These are phyloP conservation scores for Epinephelus moara DNA, from an alignment of 2,113 vertebrate species.

Conservation along the genomic window DNA sequence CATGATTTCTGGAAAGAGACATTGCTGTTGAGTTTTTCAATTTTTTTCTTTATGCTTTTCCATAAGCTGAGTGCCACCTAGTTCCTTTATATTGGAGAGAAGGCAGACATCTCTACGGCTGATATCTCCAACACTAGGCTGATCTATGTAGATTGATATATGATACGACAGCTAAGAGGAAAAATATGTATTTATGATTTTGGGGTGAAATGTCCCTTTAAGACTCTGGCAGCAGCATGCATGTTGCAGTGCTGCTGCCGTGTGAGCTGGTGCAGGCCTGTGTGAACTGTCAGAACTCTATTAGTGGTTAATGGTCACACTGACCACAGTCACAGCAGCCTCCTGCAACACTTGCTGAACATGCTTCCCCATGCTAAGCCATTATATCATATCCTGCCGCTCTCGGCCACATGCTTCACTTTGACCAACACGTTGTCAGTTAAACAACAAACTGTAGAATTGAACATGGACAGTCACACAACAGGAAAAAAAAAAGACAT, in stretches of 20 bases:
- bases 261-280: background rate
- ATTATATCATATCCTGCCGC: conserved; percentile 44
- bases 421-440: background rate
- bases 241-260: conserved; percentile 1
- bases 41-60: too few species aligned
- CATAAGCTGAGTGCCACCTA: too few species aligned
- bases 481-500: background rate
- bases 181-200: background rate
- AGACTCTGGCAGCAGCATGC: background rate
- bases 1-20: too few species aligned
- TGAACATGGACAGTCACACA: background rate
- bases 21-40: too few species aligned
- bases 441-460: background rate
- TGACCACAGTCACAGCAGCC: conserved; percentile 28
- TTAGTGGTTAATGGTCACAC: conserved; percentile 21
- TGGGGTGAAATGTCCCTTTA: background rate
- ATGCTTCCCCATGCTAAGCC: conserved; percentile 27
- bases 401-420: conserved; percentile 18
- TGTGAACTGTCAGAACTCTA: background rate
- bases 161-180: too few species aligned
- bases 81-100: too few species aligned
- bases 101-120: too few species aligned
- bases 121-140: too few species aligned
- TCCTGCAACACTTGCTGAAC: conserved; percentile 41
- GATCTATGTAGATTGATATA: too few species aligned